Base-by-base conservation (phyloP, 2,888 invertebrate species). In the Stenurella melanura region DNA sequence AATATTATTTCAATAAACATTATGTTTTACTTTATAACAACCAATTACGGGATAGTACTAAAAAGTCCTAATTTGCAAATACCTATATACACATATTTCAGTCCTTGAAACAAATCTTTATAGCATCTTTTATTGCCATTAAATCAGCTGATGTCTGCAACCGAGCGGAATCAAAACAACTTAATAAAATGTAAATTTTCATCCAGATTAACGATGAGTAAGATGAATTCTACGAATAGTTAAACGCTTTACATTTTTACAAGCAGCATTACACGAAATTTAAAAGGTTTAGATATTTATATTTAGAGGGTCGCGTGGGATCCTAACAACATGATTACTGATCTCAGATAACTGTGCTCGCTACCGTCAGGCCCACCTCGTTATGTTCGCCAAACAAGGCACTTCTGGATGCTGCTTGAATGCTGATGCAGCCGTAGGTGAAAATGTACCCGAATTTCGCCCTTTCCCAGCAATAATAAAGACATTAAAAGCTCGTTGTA, bases 191-290 rank as follows among this genome's bases (percentile, higher is more conserved):
- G 71, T 42, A 67, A 71, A 75, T 75, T 71, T 60, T 54, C 42
- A 26, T 71, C 58, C 50, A 71, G 60, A 74, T 54, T 69, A 61
- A 26, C 50, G 60, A 75, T 50, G 60, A 71, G 58, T 67, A 60
- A 75, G 70, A 67, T 57, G 70, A 50, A 71, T 75, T 58, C 60
- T 56, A 38, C 64, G 66, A 68, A 78, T 76, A 66, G 77, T 72
- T 74, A 81, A 81, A 73, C 77, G 71, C 78, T 71, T 78, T 79
- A 79, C 79, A 78, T 77, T 81, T 79, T 81, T 82, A 84, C 82
- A 82, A 78, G 78, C 77, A 79, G 80, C 78, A 84, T 84, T 84
- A 85, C 84, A 85, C 77, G 78, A 82, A 81, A 83, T 84, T 82
- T 80, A 82, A 78, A 80, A 81, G 78, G 81, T 82, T 82, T 78